Evolutionary conservation across 2,888 invertebrate species (phyloP), one percentile per base, ranked within the genome.

Genomic region (Xanthostigma xanthostigma): DNA sequence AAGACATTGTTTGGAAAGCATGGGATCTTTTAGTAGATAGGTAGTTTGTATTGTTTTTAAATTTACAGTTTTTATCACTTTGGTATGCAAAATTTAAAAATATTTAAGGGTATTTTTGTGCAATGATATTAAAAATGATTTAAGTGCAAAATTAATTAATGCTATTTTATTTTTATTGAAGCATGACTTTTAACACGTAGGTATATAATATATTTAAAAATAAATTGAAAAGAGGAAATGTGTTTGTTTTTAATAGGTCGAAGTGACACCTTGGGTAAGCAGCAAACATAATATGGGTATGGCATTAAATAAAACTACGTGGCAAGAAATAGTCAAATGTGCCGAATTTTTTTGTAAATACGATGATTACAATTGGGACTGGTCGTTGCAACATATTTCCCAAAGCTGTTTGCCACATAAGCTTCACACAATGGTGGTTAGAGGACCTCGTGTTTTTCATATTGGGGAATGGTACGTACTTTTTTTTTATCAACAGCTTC

Each of bases 361-460:
- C 68, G 98, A 98, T 62, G 98, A 98, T 63, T 98, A 98, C 67
- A 98, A 98, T 64, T 98, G 97, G 97, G 97, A 98, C 62, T 98
- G 97, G 87, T 94, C 95, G 1, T 69, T 98, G 54, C 83, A 94
- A 54, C 88, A 92, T 64, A 76, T 94, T 46, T 90, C 92, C 1
- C 89, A 91, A 66, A 85, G 86, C 57, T 82, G 88, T 60, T 73
- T 87, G 50, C 74, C 76, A 1, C 71, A 74, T 49, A 87, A 86
- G 57, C 75, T 96, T 53, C 82, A 84, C 56, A 88, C 93, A 2
- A 84, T 96, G 71, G 80, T 93, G 56, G 84, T 92, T 61, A 84
- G 90, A 59, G 92, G 93, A 0, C 95, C 97, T 0, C 70, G 97
- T 51, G 93, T 98, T 50, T 95, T 96, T 70, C 98, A 98, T 70